These are phyloP conservation scores for Aromia moschata DNA, from an alignment of 2,888 invertebrate species.

Conservation along the genomic window DNA sequence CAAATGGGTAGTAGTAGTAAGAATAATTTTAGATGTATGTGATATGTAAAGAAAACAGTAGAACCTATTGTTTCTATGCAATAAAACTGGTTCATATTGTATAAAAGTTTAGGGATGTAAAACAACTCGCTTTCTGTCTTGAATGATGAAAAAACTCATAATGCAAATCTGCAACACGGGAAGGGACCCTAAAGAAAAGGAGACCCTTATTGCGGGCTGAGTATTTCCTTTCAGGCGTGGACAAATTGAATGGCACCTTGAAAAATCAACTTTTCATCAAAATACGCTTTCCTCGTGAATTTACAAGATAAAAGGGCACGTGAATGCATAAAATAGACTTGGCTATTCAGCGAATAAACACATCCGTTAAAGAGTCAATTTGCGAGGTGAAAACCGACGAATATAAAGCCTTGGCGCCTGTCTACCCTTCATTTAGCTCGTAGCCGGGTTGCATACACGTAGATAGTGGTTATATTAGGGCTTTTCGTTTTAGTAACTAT, in stretches of 20 bases:
- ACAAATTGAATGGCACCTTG: slow-evolving; percentile 42
- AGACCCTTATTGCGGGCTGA: neutral
- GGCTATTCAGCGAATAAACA: slow-evolving; percentile 19
- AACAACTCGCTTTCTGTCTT: too few species aligned
- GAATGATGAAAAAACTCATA: too few species aligned
- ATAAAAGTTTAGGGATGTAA: too few species aligned
- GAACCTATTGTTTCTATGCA: too few species aligned
- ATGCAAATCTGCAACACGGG: slow-evolving; percentile 5
- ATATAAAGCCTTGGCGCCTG: slow-evolving; percentile 4
- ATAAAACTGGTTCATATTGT: too few species aligned
- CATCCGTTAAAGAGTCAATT: slow-evolving; percentile 22
- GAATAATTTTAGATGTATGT: too few species aligned
- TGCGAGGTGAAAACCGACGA: slow-evolving; percentile 18
- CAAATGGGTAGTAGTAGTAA: too few species aligned
- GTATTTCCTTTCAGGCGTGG: neutral
- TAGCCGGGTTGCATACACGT: neutral
- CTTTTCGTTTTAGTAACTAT: too few species aligned
- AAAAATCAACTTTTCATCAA: slow-evolving; percentile 31
- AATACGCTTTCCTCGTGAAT: slow-evolving; percentile 7
- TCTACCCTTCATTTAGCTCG: neutral
- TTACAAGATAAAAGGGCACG: slow-evolving; percentile 11
- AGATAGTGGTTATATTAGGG: too few species aligned
- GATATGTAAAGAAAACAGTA: too few species aligned
- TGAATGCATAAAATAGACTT: slow-evolving; percentile 16
- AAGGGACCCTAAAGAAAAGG: too few species aligned